Evolutionary conservation across 2,113 vertebrate species (phyloP).

Genomic region (Hippoglossus stenolepis): DNA sequence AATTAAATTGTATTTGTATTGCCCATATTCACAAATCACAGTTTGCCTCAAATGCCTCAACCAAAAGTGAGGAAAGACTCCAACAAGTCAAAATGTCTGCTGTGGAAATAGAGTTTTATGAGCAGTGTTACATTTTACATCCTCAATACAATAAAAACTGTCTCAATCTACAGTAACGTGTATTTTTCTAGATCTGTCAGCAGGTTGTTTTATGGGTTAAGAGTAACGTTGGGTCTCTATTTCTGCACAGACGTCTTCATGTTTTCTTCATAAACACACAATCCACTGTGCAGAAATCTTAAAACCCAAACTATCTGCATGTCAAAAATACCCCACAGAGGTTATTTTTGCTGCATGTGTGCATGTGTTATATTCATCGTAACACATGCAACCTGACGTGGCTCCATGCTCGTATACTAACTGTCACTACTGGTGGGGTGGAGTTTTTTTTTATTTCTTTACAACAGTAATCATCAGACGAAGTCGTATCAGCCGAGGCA

Average conservation of each 20-base stretch:
- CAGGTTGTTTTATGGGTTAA: not conserved
- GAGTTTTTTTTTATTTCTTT: conserved; percentile 1
- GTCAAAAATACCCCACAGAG: not conserved
- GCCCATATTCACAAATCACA: too few species aligned
- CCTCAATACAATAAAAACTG: not conserved
- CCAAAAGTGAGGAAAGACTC: too few species aligned
- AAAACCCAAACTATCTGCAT: conserved; percentile 15
- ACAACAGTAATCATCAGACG: not conserved
- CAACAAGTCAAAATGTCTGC: too few species aligned
- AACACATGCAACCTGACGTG: conserved; percentile 44
- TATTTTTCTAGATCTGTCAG: not conserved
- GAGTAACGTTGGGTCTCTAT: not conserved
- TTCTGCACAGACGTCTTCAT: conserved; percentile 2
- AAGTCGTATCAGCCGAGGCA: not conserved
- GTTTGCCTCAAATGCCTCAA: too few species aligned
- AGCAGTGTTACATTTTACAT: not conserved
- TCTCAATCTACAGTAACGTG: not conserved
- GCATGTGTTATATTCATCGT: conserved; percentile 8
- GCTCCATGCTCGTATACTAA: conserved; percentile 66
- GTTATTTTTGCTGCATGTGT: not conserved
- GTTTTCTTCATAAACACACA: conserved; percentile 8
- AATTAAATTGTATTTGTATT: too few species aligned
- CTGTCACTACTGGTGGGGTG: conserved; percentile 56
- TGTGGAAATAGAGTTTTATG: too few species aligned
- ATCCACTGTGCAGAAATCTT: not conserved